A percentile compares a stretch with the other conserved stretches of the same genome.
These are phyloP conservation scores for Melipona quadrifasciata DNA, from an alignment of 1,140 invertebrate genomes.

Conservation along the genomic window DNA sequence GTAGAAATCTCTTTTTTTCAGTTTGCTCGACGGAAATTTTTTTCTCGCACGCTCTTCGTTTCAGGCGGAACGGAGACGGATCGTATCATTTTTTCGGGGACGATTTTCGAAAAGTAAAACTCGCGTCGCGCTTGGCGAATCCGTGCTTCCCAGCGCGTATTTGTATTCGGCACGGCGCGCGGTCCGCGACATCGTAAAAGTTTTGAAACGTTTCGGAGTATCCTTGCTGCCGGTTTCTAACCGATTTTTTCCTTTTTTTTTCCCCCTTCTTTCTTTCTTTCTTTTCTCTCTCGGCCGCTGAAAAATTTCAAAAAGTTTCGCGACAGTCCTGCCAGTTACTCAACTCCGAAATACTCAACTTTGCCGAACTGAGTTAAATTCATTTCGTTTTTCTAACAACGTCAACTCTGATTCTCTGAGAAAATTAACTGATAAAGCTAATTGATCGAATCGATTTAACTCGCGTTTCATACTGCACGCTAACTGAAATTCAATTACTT, in stretches of 20 bases:
- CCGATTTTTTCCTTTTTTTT: not conserved
- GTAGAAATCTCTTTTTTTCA: too few species aligned
- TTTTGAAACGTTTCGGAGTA: conserved; percentile 47
- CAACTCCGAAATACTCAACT: not conserved
- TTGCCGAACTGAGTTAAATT: not conserved
- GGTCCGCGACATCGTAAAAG: conserved; percentile 45
- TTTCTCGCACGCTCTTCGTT: not conserved
- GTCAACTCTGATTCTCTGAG: not conserved
- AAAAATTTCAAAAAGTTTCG: not conserved
- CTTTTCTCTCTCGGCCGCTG: not conserved
- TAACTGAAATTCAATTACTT: not conserved
- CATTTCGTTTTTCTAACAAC: not conserved
- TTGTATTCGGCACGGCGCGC: conserved; percentile 32
- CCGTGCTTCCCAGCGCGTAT: conserved; percentile 5
- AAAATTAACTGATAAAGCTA: not conserved
- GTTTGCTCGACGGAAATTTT: too few species aligned
- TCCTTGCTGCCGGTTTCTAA: conserved; percentile 30
- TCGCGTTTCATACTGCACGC: not conserved
- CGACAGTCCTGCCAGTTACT: too few species aligned
- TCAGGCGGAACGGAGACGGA: not conserved
- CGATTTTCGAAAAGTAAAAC: conserved; percentile 13
- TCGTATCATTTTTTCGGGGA: too few species aligned
- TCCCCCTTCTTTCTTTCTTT: too few species aligned
- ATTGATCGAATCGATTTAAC: not conserved
- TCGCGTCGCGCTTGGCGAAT: not conserved